These are phyloP conservation scores for Cheirogaleus medius DNA, from an alignment of 2,113 vertebrate species.

Conservation along the genomic window DNA sequence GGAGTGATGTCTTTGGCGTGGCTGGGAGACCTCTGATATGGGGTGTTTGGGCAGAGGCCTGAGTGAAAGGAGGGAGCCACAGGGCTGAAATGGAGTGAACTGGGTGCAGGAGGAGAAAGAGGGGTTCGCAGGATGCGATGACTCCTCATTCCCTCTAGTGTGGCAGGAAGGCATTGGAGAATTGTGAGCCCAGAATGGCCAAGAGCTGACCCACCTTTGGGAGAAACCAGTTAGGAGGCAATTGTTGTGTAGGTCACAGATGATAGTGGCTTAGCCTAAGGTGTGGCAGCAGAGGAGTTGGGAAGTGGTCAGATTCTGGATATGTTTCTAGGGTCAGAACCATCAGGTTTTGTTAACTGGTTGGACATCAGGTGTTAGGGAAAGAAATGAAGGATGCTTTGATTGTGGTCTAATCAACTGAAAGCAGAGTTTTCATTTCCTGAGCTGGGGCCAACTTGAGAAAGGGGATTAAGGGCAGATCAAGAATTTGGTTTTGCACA, in stretches of 20 bases:
- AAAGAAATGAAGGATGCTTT: neutral
- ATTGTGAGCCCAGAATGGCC: neutral
- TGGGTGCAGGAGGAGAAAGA: neutral
- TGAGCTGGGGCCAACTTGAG: neutral
- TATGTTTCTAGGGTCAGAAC: neutral
- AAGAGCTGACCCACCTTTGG: neutral
- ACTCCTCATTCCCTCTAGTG: neutral
- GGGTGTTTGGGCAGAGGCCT: neutral
- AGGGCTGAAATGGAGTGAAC: neutral
- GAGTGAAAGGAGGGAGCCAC: neutral
- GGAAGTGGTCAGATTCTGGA: neutral
- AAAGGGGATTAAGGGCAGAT: neutral
- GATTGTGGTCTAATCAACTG: neutral
- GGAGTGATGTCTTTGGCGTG: neutral
- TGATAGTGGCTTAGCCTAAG: rapidly evolving
- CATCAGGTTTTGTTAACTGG: neutral
- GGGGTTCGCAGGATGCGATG: neutral
- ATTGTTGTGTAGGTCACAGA: neutral
- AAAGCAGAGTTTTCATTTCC: neutral
- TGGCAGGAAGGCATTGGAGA: rapidly evolving
- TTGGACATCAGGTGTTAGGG: neutral
- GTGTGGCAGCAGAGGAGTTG: too few relatives aligned
- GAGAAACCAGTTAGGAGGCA: neutral
- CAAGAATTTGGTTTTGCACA: neutral
- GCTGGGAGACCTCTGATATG: neutral